Evolutionary conservation across 1,140 invertebrate species (phyloP).

Genomic region (Micrasema minimum): DNA sequence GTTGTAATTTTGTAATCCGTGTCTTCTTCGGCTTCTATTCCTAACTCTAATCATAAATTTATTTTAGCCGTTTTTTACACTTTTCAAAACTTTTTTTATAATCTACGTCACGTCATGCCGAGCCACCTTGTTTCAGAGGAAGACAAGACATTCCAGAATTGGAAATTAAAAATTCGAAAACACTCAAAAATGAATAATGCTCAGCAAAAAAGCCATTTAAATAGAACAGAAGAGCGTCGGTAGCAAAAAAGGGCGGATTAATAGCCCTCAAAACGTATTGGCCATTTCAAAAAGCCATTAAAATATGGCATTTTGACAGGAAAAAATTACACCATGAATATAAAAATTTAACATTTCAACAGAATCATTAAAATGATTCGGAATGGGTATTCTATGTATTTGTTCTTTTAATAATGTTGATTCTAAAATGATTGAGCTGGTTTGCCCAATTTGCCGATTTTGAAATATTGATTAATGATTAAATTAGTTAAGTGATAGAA

Average conservation of each 20-base stretch:
- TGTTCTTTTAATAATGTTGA: constrained; percentile 23
- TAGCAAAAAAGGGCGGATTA: constrained; percentile 54
- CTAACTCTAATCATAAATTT: too few species aligned
- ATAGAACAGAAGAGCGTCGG: constrained; percentile 44
- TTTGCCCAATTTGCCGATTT: constrained; percentile 21
- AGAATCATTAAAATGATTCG: not conserved
- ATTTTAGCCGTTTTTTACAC: too few species aligned
- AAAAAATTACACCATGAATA: constrained; percentile 19
- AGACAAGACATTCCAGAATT: constrained; percentile 34
- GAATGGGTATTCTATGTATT: constrained; percentile 20
- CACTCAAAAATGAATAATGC: constrained; percentile 49
- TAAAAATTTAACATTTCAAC: constrained; percentile 12
- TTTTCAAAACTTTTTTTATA: too few species aligned
- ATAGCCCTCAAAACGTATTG: constrained; percentile 43
- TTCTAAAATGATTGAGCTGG: constrained; percentile 16
- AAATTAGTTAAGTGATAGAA: not conserved
- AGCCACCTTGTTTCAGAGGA: constrained; percentile 20
- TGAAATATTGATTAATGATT: constrained; percentile 5
- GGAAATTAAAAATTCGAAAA: constrained; percentile 50
- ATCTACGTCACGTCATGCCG: constrained; percentile 6
- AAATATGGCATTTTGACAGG: constrained; percentile 26
- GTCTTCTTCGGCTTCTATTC: too few species aligned
- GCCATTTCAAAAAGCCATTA: constrained; percentile 38
- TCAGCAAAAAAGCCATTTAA: constrained; percentile 49
- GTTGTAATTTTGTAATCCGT: too few species aligned